A percentile compares a stretch with the other conserved stretches of the same genome.
phyloP scores from a whole-genome alignment of 2,113 vertebrate genomes.

The Atrichornis clamosus region DNA sequence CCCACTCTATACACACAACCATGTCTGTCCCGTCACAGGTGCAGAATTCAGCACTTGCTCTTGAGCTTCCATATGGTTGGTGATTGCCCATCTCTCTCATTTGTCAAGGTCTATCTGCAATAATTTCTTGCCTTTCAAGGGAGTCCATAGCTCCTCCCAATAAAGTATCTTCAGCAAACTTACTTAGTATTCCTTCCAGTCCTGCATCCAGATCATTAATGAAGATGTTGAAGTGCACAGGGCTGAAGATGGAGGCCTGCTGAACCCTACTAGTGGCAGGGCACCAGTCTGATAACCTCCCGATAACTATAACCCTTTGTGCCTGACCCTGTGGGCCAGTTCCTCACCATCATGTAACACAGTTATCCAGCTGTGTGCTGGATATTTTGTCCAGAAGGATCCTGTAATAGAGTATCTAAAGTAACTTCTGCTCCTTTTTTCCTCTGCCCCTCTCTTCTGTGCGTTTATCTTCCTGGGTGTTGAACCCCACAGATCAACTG shows the following conservation, averaged over 20 bases:
- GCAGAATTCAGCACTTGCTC: neutral
- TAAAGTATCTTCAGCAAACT: neutral
- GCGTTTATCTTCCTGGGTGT: neutral
- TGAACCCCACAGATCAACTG: rapidly evolving
- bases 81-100: neutral
- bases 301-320: neutral
- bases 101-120: neutral
- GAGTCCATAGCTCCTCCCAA: neutral
- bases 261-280: too few species aligned
- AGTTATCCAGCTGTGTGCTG: neutral
- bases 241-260: rapidly evolving
- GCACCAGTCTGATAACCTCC: neutral
- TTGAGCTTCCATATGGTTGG: rapidly evolving
- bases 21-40: neutral
- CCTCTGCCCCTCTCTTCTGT: neutral
- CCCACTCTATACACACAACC: neutral
- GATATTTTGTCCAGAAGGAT: neutral
- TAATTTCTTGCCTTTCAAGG: too few species aligned
- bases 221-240: neutral
- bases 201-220: neutral
- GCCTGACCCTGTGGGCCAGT: too few species aligned
- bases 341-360: neutral
- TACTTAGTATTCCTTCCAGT: neutral
- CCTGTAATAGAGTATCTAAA: neutral
- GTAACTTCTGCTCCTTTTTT: neutral